Evolutionary conservation across 2,888 invertebrate species (phyloP).

Genomic region (Trachelus tabidus): DNA sequence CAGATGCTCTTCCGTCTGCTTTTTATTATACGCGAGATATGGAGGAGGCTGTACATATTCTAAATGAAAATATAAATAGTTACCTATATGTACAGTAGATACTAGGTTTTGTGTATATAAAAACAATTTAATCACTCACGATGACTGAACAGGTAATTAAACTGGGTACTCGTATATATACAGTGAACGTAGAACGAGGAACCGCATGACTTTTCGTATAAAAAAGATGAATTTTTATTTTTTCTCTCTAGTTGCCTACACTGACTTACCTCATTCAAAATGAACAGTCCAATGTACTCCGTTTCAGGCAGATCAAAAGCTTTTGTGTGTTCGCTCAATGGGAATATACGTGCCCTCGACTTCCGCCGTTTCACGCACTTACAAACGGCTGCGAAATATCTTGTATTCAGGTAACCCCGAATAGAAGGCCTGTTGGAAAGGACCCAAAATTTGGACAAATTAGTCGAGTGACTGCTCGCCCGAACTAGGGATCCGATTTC

Average conservation of each 20-base stretch:
- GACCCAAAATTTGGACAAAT: background rate
- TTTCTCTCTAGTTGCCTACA: background rate
- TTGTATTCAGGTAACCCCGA: background rate
- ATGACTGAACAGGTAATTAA: background rate
- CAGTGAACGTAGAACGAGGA: background rate
- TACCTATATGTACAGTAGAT: background rate
- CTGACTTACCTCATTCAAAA: background rate
- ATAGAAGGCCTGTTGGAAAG: background rate
- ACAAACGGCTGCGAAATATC: background rate
- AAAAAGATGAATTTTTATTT: background rate
- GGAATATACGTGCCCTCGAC: background rate
- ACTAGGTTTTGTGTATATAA: background rate
- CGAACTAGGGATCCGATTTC: background rate
- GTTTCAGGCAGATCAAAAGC: background rate
- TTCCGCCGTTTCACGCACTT: background rate
- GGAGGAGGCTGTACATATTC: background rate
- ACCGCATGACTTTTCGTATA: slow-evolving; percentile 6
- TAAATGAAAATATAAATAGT: background rate
- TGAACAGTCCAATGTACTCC: background rate
- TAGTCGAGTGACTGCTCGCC: background rate
- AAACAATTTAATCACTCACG: background rate
- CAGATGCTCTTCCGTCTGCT: slow-evolving; percentile 22
- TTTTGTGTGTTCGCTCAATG: background rate
- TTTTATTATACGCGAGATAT: slow-evolving; percentile 5
- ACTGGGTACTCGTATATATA: slow-evolving; percentile 1